These are phyloP conservation scores for Echinarachnius parma DNA, from an alignment of 53 echinoderm and acorn worm species.

Conservation along the genomic window DNA sequence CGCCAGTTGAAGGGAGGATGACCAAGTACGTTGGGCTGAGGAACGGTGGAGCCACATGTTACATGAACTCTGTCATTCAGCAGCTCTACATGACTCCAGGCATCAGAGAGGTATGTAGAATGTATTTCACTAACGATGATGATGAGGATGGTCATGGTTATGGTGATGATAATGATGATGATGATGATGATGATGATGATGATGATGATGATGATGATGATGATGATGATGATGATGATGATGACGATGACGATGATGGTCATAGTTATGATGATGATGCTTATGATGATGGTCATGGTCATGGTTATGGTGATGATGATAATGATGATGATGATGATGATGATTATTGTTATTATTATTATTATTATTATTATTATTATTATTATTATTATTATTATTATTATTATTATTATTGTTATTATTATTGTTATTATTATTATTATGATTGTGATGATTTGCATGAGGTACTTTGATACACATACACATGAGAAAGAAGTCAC, in stretches of 20 bases:
- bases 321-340: constrained; percentile 2
- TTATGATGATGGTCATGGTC: neutral
- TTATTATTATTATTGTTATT: too few relatives aligned
- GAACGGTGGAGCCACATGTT: constrained; percentile 96
- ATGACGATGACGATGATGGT: constrained; percentile 12
- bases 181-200: constrained; percentile 16
- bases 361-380: too few relatives aligned
- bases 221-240: constrained; percentile 6
- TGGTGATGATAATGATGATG: constrained; percentile 2
- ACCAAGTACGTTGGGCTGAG: constrained; percentile 82
- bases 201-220: constrained; percentile 5
- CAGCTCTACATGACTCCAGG: constrained; percentile 95
- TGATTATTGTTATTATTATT: constrained; percentile 12
- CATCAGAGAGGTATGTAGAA: constrained; percentile 72
- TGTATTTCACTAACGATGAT: neutral
- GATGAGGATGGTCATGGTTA: constrained; percentile 4
- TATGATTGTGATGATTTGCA: too few relatives aligned
- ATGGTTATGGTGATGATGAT: neutral
- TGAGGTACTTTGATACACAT: too few relatives aligned
- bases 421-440: too few relatives aligned
- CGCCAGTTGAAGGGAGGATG: constrained; percentile 85
- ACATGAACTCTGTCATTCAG: constrained; percentile 97
- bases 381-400: too few relatives aligned
- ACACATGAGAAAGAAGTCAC: too few relatives aligned
- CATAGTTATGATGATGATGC: neutral